Evolutionary conservation across 2,888 invertebrate genomes (phyloP).

Genomic region (Drosophila ochracea): DNA sequence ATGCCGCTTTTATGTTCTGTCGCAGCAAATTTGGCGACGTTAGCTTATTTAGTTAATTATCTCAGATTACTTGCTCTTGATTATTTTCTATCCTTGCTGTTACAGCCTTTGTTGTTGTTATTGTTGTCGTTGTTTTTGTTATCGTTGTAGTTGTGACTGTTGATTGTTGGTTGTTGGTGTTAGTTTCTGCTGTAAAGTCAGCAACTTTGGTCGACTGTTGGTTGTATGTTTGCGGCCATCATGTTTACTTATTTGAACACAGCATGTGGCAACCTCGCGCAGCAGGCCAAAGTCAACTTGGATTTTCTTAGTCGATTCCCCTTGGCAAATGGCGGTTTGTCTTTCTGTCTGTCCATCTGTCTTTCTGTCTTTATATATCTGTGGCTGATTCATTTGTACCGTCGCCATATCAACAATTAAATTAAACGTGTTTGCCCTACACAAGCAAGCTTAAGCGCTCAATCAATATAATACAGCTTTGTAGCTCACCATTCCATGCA

Average conservation of each 20-base stretch:
- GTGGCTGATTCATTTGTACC: slow-evolving; percentile 68
- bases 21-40: slow-evolving; percentile 73
- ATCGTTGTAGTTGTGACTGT: slow-evolving; percentile 15
- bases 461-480: slow-evolving; percentile 66
- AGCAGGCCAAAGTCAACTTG: slow-evolving; percentile 75
- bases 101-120: slow-evolving; percentile 14
- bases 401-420: slow-evolving; percentile 79
- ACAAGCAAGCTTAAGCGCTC: slow-evolving; percentile 70
- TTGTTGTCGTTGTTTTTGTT: slow-evolving; percentile 23
- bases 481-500: slow-evolving; percentile 57
- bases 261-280: slow-evolving; percentile 72
- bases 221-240: slow-evolving; percentile 49
- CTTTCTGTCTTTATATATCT: slow-evolving; percentile 18
- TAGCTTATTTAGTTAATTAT: slow-evolving; percentile 78
- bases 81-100: slow-evolving; percentile 66
- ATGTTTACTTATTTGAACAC: slow-evolving; percentile 77
- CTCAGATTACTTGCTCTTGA: slow-evolving; percentile 77
- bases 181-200: slow-evolving; percentile 69
- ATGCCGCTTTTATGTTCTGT: slow-evolving; percentile 52
- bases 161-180: slow-evolving; percentile 29
- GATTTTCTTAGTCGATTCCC: slow-evolving; percentile 70
- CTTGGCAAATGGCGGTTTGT: slow-evolving; percentile 44
- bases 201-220: slow-evolving; percentile 60
- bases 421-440: slow-evolving; percentile 77
- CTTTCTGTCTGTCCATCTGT: slow-evolving; percentile 12